Evolutionary conservation across 2,113 vertebrate species (phyloP).

Genomic region (Microcebus griseorufus): DNA sequence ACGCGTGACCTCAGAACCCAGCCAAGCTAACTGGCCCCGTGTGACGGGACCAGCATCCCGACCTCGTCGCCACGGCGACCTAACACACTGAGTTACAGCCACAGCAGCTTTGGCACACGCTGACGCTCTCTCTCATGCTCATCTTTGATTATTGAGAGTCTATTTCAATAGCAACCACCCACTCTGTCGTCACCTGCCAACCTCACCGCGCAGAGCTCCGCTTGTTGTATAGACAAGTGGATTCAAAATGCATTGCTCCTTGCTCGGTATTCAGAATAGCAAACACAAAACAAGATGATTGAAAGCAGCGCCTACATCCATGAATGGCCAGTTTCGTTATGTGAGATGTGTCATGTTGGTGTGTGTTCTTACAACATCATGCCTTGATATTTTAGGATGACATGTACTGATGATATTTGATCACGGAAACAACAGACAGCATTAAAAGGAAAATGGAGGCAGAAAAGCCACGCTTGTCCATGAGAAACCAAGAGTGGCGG

Average conservation of each 20-base stretch:
- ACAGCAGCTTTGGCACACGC: background rate
- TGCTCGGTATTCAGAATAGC: background rate
- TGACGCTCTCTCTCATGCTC: background rate
- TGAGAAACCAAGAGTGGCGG: rapidly evolving
- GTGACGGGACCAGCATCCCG: background rate
- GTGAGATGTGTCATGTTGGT: background rate
- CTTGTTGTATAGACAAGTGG: background rate
- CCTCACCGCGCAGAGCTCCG: background rate
- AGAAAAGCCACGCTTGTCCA: rapidly evolving
- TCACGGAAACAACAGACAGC: background rate
- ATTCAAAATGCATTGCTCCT: background rate
- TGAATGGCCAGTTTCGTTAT: rapidly evolving
- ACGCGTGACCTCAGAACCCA: background rate
- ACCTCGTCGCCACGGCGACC: background rate
- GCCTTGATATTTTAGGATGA: background rate
- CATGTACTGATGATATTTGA: no score
- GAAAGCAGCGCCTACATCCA: rapidly evolving
- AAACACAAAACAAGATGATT: no score
- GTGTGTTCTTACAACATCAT: background rate
- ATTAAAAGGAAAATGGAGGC: background rate
- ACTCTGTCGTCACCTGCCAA: background rate
- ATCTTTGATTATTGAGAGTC: background rate
- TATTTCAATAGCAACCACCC: background rate
- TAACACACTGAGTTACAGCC: background rate
- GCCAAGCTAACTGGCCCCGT: background rate